Evolutionary conservation across 2,113 vertebrate species (phyloP).

Genomic region (Paracanthobrama guichenoti): DNA sequence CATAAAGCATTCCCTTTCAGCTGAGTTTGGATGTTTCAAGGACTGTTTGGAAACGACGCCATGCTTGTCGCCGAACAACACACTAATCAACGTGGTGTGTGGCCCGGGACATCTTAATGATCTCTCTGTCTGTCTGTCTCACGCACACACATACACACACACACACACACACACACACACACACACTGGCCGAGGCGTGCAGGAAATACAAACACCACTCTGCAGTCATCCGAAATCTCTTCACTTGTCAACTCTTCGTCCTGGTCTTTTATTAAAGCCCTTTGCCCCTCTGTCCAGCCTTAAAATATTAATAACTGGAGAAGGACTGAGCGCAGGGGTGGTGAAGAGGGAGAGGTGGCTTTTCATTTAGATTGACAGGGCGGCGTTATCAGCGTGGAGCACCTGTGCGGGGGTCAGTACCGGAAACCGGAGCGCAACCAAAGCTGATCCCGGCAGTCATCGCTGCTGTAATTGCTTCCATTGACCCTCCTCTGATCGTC

Average conservation of each 20-base stretch:
- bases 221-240: constrained; percentile 8
- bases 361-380: constrained; percentile 44
- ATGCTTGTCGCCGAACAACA: background rate
- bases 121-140: background rate
- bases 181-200: background rate
- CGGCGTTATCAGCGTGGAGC: constrained; percentile 56
- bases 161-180: background rate
- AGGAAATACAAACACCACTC: constrained; percentile 14
- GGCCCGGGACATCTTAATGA: constrained; percentile 13
- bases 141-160: too few species aligned
- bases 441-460: constrained; percentile 25
- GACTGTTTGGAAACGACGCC: background rate
- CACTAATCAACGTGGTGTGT: background rate
- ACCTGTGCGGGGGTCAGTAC: constrained; percentile 44
- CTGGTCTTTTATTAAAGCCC: constrained; percentile 15
- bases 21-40: background rate
- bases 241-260: constrained; percentile 20
- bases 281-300: background rate
- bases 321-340: constrained; percentile 13
- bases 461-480: constrained; percentile 63
- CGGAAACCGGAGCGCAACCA: background rate
- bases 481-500: constrained; percentile 60
- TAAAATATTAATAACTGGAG: constrained; percentile 17
- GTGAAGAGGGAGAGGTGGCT: constrained; percentile 17
- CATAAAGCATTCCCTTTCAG: constrained; percentile 8